These are phyloP conservation scores for Cryptus armator DNA, from an alignment of 2,888 invertebrate genomes.

Conservation along the genomic window DNA sequence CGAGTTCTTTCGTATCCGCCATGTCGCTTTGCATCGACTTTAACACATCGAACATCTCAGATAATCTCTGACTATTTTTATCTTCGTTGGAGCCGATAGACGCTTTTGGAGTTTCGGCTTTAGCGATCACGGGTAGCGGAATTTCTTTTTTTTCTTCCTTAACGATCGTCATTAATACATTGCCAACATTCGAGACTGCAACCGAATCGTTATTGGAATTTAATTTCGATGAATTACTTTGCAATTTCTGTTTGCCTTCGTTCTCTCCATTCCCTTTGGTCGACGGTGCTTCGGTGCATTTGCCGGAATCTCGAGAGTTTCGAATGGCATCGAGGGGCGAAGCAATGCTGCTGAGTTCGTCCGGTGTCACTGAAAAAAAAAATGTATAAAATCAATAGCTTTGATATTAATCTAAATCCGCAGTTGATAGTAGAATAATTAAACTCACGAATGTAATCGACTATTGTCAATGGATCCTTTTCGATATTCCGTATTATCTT, in stretches of 20 bases:
- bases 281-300: neutral
- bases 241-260: neutral
- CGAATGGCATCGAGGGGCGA: slow-evolving; percentile 25
- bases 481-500: slow-evolving; percentile 68
- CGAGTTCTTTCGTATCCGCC: slow-evolving; percentile 12
- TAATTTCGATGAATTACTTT: neutral
- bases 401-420: neutral
- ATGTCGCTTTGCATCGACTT: slow-evolving; percentile 45
- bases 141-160: neutral
- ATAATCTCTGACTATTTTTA: neutral
- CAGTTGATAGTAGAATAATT: neutral
- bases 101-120: neutral
- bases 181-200: neutral
- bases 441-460: slow-evolving; percentile 80
- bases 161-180: neutral
- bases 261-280: neutral
- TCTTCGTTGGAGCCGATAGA: neutral
- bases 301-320: slow-evolving; percentile 9
- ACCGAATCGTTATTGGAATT: neutral
- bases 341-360: slow-evolving; percentile 23
- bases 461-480: slow-evolving; percentile 77
- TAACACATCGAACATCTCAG: slow-evolving; percentile 34
- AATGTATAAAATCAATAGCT: neutral
- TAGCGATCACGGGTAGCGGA: neutral
- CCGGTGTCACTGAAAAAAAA: slow-evolving; percentile 43